A percentile compares a stretch with the other conserved stretches of the same genome.
Conservation (phyloP, 2,888 invertebrate species). For the Alloscopus bannaensis region DNA sequence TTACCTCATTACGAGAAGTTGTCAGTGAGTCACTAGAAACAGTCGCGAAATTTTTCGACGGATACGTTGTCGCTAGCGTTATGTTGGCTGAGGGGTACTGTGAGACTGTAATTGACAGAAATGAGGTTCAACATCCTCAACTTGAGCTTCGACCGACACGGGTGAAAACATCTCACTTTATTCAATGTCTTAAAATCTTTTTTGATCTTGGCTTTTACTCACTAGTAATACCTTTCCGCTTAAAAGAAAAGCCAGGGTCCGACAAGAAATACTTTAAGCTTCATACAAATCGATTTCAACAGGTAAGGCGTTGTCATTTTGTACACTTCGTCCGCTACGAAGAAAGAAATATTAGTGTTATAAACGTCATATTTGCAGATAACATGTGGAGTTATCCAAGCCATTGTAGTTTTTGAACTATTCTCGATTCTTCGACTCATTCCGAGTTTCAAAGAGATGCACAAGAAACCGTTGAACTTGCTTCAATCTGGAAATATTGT, state of each 20-base stretch:
- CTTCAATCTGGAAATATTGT: constrained; percentile 49
- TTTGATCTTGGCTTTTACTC: constrained; percentile 36
- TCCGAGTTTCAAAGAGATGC: constrained; percentile 41
- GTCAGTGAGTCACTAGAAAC: too few species aligned
- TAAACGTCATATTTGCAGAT: constrained; percentile 23
- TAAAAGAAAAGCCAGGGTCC: constrained; percentile 2
- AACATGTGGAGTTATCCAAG: constrained; percentile 32
- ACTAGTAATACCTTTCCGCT: constrained; percentile 34
- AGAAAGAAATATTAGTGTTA: neutral
- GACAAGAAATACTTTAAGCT: constrained; percentile 4
- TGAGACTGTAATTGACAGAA: constrained; percentile 15
- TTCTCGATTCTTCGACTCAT: constrained; percentile 33
- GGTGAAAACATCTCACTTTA: constrained; percentile 6
- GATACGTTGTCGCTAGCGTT: too few species aligned
- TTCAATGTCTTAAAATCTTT: constrained; percentile 41
- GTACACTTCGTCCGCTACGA: neutral
- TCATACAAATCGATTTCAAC: constrained; percentile 25
- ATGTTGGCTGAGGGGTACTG: constrained; percentile 1
- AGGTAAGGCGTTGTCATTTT: constrained; percentile 9
- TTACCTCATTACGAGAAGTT: too few species aligned
- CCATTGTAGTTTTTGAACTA: constrained; percentile 35
- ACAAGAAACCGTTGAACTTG: constrained; percentile 28
- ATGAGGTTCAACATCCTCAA: neutral
- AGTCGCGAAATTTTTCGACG: too few species aligned
- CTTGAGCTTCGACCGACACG: neutral